Evolutionary conservation across 2,888 invertebrate species (phyloP).

Genomic region (Ophioninae sp.): DNA sequence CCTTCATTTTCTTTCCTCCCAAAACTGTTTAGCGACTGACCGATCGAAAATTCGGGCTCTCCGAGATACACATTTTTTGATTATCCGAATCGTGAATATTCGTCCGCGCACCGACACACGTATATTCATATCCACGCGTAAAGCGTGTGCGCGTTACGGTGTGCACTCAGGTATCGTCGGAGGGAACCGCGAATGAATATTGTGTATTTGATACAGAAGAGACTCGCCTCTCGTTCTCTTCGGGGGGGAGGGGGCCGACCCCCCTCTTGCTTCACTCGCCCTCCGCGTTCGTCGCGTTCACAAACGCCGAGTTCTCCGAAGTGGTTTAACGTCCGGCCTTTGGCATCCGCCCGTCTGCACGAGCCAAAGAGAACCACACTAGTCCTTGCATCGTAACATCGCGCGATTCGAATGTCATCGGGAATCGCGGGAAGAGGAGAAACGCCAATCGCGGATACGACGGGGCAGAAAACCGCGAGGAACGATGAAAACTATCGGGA

Average conservation of each 20-base stretch:
- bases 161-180: background rate
- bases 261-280: conserved; percentile 33
- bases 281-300: conserved; percentile 62
- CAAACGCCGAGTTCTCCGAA: conserved; percentile 69
- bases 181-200: conserved; percentile 35
- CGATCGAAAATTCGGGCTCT: conserved; percentile 34
- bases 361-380: conserved; percentile 49
- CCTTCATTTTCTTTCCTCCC: conserved; percentile 20
- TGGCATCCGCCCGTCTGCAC: conserved; percentile 65
- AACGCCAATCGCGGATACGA: conserved; percentile 56
- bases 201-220: conserved; percentile 31
- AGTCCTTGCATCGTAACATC: conserved; percentile 60
- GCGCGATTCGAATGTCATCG: conserved; percentile 30
- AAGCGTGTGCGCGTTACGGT: background rate
- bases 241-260: background rate
- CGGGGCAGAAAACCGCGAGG: conserved; percentile 26
- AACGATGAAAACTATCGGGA: conserved; percentile 23
- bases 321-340: conserved; percentile 70
- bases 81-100: background rate
- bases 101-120: background rate
- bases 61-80: conserved; percentile 7
- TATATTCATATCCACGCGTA: background rate
- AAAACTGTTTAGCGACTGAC: conserved; percentile 47
- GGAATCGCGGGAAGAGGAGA: conserved; percentile 5
- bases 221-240: conserved; percentile 42